Percentiles rank a stretch among this genome's conserved stretches.
These are phyloP conservation scores for Fulica atra DNA, from an alignment of 2,113 vertebrate genomes.

Conservation along the genomic window DNA sequence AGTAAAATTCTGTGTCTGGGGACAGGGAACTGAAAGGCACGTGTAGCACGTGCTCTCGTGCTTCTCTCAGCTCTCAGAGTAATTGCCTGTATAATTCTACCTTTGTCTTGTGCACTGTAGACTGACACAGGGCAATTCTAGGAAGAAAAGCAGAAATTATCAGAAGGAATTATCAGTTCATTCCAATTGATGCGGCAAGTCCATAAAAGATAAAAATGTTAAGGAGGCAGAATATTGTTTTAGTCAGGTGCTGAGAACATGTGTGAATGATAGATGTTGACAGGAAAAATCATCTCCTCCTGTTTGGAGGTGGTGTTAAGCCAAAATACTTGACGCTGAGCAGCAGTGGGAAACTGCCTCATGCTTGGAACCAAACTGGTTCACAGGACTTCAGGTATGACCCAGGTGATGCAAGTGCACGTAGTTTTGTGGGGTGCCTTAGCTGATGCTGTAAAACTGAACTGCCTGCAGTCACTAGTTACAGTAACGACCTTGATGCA, in stretches of 20 bases:
- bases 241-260: neutral
- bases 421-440: neutral
- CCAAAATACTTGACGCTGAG: neutral
- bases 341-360: neutral
- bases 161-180: neutral
- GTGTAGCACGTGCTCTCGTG: neutral
- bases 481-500: neutral
- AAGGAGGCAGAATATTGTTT: conserved; percentile 29
- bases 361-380: neutral
- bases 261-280: conserved; percentile 4
- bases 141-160: neutral
- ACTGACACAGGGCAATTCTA: conserved; percentile 11
- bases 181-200: conserved; percentile 1
- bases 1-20: neutral
- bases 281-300: conserved; percentile 9
- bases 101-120: neutral
- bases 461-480: neutral
- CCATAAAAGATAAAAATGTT: conserved; percentile 17
- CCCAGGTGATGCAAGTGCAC: neutral
- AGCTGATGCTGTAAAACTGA: neutral
- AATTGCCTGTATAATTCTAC: conserved; percentile 12
- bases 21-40: conserved; percentile 18
- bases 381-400: neutral
- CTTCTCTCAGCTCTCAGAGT: neutral
- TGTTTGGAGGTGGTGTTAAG: neutral